Evolutionary conservation across 2,113 vertebrate species (phyloP), one percentile per base, ranked within the genome.

Genomic region (Pycnonotus jocosus): DNA sequence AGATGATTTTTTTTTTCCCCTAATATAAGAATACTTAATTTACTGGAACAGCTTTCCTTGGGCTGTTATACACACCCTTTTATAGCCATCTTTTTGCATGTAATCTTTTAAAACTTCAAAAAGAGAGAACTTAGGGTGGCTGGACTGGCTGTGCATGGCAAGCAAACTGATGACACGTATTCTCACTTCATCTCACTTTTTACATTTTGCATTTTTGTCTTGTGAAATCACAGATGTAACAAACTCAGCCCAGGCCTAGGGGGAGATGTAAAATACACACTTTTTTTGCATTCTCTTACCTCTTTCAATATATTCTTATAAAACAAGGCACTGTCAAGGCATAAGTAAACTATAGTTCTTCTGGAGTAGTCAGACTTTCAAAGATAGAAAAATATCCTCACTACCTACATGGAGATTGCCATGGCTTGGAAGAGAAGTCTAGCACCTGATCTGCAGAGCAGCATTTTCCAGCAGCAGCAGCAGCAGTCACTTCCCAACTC

Each of bases 191-290:
- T 35, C 25, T 38, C 25, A 38, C 11, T 38, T 61, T 38, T 61
- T 80, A 30, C 7, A n/a, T 2, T 2, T 57, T 0, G 0, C 5
- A 35, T n/a, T 58, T 69, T 78, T n/a, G 40, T 8, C 15, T 74
- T 79, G 18, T 2, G 6, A 92, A 81, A 74, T 68, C 72, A 58
- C 38, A 92, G 22, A 23, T 0, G 0, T 35, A 42, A 24, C 25
- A 78, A 89, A 45, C 12, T 8, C 1, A 25, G 25, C 2, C 12
- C 30, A 42, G 47, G 24, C 15, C 33, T 20, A 37, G 15, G 22
- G 6, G 7, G 30, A 76, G 2, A 5, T 69, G 22, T 14, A 57
- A 82, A 91, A 48, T 9, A 20, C 10, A 47, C 30, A 27, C 3
- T 22, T 44, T 42, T 74, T 56, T 80, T 53, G 3, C 21, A 35